Conservation (phyloP, 1,140 invertebrate species). For the Ctenoplectra terminalis region DNA sequence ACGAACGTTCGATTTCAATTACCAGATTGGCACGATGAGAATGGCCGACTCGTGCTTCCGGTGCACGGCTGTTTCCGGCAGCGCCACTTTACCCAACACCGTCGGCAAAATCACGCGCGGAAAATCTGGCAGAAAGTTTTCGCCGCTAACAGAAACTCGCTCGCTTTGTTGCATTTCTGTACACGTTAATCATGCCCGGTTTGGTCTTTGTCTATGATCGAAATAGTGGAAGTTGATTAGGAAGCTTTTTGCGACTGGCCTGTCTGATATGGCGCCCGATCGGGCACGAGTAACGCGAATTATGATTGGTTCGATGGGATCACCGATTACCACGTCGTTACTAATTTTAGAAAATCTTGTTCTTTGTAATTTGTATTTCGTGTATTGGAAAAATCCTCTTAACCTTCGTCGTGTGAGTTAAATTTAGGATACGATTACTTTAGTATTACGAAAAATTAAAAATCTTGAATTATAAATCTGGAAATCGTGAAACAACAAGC, state of each 20-base stretch:
- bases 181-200: slow-evolving; percentile 39
- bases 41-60: neutral
- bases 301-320: slow-evolving; percentile 1
- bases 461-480: no score
- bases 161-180: slow-evolving; percentile 24
- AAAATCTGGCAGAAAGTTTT: slow-evolving; percentile 3
- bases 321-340: neutral
- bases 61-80: neutral
- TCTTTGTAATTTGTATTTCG: neutral
- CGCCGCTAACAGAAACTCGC: neutral
- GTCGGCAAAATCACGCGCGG: neutral
- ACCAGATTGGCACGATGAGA: slow-evolving; percentile 19
- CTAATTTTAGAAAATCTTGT: neutral
- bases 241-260: slow-evolving; percentile 12
- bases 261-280: neutral
- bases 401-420: neutral
- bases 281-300: slow-evolving; percentile 20
- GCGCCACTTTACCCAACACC: neutral
- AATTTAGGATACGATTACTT: neutral
- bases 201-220: slow-evolving; percentile 24
- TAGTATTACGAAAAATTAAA: no score
- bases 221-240: slow-evolving; percentile 50
- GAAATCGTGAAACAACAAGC: no score
- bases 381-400: neutral
- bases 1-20: slow-evolving; percentile 18